Percentiles rank a stretch among this genome's conserved stretches.
These are phyloP conservation scores for Cynodonichthys magdalenae DNA, from an alignment of 2,797 vertebrate genomes.

Conservation along the genomic window DNA sequence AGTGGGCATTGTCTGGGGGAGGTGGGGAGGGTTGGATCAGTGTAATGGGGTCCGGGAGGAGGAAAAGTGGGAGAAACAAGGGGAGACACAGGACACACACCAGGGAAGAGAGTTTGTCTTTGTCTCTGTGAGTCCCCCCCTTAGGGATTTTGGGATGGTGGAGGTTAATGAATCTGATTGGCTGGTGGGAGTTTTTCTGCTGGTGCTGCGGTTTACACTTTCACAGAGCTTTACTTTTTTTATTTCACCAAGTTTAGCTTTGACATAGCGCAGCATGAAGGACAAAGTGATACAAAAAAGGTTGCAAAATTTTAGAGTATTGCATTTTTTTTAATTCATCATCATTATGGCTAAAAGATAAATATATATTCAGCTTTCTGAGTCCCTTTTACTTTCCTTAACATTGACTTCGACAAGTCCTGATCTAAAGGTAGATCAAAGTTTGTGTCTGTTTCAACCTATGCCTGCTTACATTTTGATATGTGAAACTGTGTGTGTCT, in stretches of 20 bases:
- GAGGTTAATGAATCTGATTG: constrained; percentile 85
- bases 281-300: constrained; percentile 51
- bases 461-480: constrained; percentile 9
- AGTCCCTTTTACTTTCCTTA: background rate
- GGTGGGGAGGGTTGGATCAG: constrained; percentile 25
- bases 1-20: constrained; percentile 6
- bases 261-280: constrained; percentile 65
- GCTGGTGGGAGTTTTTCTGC: constrained; percentile 80
- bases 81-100: constrained; percentile 66
- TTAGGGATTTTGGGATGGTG: constrained; percentile 75
- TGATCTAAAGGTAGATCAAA: constrained; percentile 33
- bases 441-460: constrained; percentile 29
- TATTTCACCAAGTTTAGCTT: constrained; percentile 68
- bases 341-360: background rate
- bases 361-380: background rate
- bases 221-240: constrained; percentile 70
- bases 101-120: constrained; percentile 81
- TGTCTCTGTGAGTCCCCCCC: constrained; percentile 75
- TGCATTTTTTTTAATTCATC: background rate
- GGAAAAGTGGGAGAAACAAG: constrained; percentile 25
- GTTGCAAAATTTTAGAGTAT: constrained; percentile 28
- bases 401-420: background rate
- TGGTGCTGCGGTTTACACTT: constrained; percentile 76
- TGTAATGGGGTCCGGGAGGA: constrained; percentile 39
- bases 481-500: constrained; percentile 48